phyloP scores from a whole-genome alignment of 2,888 invertebrate species.

The Thyatira batis region DNA sequence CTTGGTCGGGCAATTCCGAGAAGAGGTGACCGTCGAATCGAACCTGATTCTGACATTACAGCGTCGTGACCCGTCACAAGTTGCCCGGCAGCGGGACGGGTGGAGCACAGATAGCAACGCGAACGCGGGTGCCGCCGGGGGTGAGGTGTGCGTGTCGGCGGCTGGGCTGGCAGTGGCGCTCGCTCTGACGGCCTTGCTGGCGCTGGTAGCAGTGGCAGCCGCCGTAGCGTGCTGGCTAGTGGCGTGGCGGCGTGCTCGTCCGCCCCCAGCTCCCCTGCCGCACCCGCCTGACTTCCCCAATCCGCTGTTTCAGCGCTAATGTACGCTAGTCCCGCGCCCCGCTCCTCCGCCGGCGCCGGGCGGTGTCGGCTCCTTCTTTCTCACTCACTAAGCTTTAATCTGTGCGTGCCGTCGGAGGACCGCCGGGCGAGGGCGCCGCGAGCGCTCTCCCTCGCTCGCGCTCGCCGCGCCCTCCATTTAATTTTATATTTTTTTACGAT shows the following conservation, averaged over 20 bases:
- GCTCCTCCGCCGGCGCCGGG: constrained; percentile 81
- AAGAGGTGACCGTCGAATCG: constrained; percentile 96
- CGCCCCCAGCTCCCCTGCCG: constrained; percentile 93
- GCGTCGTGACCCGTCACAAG: constrained; percentile 89
- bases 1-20: constrained; percentile 91
- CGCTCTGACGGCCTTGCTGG: constrained; percentile 94
- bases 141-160: constrained; percentile 94
- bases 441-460: constrained; percentile 73
- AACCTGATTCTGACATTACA: constrained; percentile 96
- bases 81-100: constrained; percentile 90
- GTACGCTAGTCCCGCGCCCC: constrained; percentile 70
- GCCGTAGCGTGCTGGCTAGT: constrained; percentile 98
- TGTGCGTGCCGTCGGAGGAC: constrained; percentile 79
- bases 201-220: constrained; percentile 95
- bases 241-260: constrained; percentile 94
- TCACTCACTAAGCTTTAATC: constrained; percentile 71
- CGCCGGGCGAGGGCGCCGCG: constrained; percentile 73
- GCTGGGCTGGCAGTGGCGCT: constrained; percentile 96
- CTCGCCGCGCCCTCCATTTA: constrained; percentile 69
- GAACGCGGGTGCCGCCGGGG: constrained; percentile 85
- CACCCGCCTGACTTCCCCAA: constrained; percentile 98
- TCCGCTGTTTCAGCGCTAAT: constrained; percentile 88
- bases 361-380: constrained; percentile 75
- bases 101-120: constrained; percentile 78
- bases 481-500: constrained; percentile 53